phyloP scores from a whole-genome alignment of 2,113 vertebrate genomes.

The Seriola dumerili region DNA sequence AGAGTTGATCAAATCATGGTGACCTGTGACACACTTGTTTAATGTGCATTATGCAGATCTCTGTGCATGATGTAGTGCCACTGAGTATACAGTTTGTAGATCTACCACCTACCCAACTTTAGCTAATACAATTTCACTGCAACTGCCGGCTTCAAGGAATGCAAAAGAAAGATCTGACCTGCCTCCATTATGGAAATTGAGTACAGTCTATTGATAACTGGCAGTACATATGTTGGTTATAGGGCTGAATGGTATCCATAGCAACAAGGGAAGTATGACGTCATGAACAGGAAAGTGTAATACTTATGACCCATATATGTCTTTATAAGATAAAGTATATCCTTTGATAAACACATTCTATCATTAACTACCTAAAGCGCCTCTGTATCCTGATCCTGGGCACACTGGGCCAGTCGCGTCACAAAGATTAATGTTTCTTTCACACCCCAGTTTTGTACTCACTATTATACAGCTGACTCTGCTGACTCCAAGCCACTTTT shows the following conservation, averaged over 20 bases:
- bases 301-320: not conserved
- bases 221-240: not conserved
- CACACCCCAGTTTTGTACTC: conserved; percentile 33
- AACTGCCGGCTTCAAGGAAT: not conserved
- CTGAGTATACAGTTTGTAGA: not conserved
- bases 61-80: not conserved
- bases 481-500: conserved; percentile 48
- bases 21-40: not conserved
- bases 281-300: not conserved
- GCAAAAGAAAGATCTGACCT: not conserved
- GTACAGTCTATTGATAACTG: not conserved
- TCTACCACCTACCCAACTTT: not conserved
- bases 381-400: conserved; percentile 13
- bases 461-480: conserved; percentile 50
- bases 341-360: not conserved
- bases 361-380: conserved; percentile 13
- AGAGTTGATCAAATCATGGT: not conserved
- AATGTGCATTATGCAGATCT: not conserved
- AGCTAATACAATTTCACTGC: not conserved
- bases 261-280: conserved; percentile 11
- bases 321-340: not conserved
- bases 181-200: not conserved
- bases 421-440: conserved; percentile 28
- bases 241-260: conserved; percentile 17
- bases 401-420: conserved; percentile 16